phyloP scores from a whole-genome alignment of 2,888 invertebrate genomes.

The Eretmocerus hayati region DNA sequence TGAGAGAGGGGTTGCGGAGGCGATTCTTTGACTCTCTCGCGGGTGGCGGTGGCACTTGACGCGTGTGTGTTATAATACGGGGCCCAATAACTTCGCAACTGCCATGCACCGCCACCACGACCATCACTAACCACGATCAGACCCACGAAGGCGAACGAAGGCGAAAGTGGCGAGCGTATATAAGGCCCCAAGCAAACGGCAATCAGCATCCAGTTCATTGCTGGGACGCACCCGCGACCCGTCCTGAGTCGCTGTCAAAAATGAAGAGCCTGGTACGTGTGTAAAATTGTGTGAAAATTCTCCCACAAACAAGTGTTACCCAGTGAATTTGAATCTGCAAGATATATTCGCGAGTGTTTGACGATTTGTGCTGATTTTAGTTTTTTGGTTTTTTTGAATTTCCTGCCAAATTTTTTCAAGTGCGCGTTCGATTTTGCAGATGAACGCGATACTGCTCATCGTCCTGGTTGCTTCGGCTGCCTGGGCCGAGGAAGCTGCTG shows the following conservation, averaged over 20 bases:
- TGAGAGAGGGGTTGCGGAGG: constrained; percentile 2
- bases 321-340: not conserved
- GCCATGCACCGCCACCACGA: no score
- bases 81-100: no score
- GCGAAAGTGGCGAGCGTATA: constrained; percentile 55
- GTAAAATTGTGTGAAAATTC: not conserved
- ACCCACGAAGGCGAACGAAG: constrained; percentile 42
- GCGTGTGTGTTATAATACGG: no score
- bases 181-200: constrained; percentile 50
- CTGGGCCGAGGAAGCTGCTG: constrained; percentile 57
- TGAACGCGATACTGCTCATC: constrained; percentile 63
- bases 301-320: not conserved
- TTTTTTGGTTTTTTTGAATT: no score
- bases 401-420: no score
- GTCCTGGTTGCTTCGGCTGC: constrained; percentile 62
- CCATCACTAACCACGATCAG: no score
- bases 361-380: no score
- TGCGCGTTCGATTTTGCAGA: no score
- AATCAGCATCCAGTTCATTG: constrained; percentile 55
- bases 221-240: constrained; percentile 50
- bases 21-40: constrained; percentile 34
- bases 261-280: constrained; percentile 46
- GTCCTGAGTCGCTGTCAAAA: constrained; percentile 40
- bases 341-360: no score
- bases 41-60: constrained; percentile 41